Conservation (phyloP, 2,888 invertebrate species). For the Melieria omissa region DNA sequence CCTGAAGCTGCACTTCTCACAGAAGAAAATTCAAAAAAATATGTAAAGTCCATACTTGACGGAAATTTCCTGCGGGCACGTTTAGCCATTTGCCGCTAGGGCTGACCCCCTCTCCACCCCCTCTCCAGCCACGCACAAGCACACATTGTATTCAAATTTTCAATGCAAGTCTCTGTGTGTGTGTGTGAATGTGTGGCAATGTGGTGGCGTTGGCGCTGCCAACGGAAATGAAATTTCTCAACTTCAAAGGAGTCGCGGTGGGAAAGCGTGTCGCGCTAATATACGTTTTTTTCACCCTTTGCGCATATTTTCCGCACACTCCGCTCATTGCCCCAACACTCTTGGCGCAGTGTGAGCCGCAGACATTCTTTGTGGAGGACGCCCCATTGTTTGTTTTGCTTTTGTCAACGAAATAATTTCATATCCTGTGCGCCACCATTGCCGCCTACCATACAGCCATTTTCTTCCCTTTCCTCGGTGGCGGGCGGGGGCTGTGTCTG, state of each 20-base stretch:
- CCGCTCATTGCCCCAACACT: too few species aligned
- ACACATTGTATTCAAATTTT: background rate
- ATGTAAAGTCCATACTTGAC: too few species aligned
- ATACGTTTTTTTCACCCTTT: background rate
- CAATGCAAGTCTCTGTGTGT: slow-evolving; percentile 1
- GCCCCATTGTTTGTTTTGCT: slow-evolving; percentile 45
- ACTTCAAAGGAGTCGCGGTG: background rate
- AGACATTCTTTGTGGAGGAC: slow-evolving; percentile 6
- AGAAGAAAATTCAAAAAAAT: too few species aligned
- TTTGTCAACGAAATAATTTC: slow-evolving; percentile 62
- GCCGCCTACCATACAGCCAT: slow-evolving; percentile 33
- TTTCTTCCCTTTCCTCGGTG: background rate
- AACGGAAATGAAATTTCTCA: slow-evolving; percentile 36
- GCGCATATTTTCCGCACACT: background rate
- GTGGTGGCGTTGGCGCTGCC: slow-evolving; percentile 61
- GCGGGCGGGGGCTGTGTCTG: background rate
- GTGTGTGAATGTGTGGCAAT: slow-evolving; percentile 38
- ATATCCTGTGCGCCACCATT: slow-evolving; percentile 39
- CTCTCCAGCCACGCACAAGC: too few species aligned
- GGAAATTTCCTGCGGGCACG: too few species aligned
- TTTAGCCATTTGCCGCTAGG: too few species aligned
- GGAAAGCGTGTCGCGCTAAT: background rate
- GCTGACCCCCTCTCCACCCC: too few species aligned
- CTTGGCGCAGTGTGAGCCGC: background rate
- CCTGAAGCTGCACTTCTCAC: too few species aligned